A percentile compares a stretch with the other conserved stretches of the same genome.
phyloP scores from a whole-genome alignment of 2,797 vertebrate species.

The Argentina silus region DNA sequence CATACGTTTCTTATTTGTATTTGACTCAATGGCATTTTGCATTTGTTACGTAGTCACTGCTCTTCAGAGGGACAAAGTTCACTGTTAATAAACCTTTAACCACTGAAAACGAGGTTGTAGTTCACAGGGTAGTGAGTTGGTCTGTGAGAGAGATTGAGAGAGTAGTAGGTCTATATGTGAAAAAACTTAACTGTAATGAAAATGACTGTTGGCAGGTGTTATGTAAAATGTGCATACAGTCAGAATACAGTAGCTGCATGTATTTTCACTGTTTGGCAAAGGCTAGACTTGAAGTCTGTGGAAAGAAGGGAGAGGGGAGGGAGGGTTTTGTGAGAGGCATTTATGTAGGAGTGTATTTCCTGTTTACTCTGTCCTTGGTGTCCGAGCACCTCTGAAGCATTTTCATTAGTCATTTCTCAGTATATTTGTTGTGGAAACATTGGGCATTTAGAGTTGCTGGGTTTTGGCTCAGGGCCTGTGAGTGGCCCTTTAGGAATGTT shows the following conservation, averaged over 20 bases:
- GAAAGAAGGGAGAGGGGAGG: background rate
- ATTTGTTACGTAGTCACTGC: background rate
- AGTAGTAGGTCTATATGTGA: background rate
- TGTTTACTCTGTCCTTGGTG: slow-evolving; percentile 22
- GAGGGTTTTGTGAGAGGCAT: background rate
- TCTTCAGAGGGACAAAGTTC: background rate
- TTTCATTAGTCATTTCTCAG: slow-evolving; percentile 8
- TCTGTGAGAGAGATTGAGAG: background rate
- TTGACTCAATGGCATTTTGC: background rate
- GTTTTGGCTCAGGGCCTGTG: slow-evolving; percentile 1
- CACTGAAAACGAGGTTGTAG: background rate
- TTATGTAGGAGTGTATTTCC: slow-evolving; percentile 37
- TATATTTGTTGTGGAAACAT: slow-evolving; percentile 28
- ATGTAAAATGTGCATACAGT: background rate
- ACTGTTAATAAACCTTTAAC: background rate
- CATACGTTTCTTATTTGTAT: background rate
- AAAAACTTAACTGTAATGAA: background rate
- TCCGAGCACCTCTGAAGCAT: slow-evolving; percentile 9
- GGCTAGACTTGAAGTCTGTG: background rate
- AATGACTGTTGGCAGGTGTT: background rate
- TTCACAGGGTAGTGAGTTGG: background rate
- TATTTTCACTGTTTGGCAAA: background rate
- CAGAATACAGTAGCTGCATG: background rate
- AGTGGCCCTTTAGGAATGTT: slow-evolving; percentile 50
- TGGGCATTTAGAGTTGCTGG: slow-evolving; percentile 18